Conservation (phyloP, 2,888 invertebrate genomes). For the Acholoe squamosa region DNA sequence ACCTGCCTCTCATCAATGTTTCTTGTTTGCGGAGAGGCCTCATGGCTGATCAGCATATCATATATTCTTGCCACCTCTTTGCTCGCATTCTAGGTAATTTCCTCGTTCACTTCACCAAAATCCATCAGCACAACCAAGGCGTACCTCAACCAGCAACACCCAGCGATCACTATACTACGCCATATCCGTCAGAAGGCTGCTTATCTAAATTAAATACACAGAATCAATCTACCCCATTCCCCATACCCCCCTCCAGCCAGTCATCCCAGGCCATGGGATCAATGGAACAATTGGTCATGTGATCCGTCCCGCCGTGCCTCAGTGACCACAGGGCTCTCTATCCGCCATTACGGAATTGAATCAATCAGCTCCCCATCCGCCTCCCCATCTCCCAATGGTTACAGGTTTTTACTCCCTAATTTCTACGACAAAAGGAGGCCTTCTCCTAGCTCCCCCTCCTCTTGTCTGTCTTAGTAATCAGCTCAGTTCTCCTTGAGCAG, state of each 20-base stretch:
- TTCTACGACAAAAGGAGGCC: not conserved
- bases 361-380: not conserved
- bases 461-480: conserved; percentile 6
- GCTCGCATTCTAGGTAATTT: too few species aligned
- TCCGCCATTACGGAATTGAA: conserved; percentile 19
- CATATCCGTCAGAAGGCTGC: not conserved
- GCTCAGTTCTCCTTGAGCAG: not conserved
- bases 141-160: not conserved
- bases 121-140: too few species aligned
- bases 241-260: too few species aligned
- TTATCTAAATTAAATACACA: conserved; percentile 32
- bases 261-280: not conserved
- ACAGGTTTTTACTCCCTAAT: not conserved
- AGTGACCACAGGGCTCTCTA: not conserved
- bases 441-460: not conserved
- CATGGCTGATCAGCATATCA: too few species aligned
- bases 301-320: not conserved
- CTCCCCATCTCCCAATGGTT: not conserved
- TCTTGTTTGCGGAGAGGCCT: too few species aligned
- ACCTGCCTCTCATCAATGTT: too few species aligned
- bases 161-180: not conserved
- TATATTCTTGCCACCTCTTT: too few species aligned
- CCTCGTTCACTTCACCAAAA: too few species aligned
- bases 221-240: not conserved
- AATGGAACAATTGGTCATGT: not conserved